Evolutionary conservation across 2,888 invertebrate genomes (phyloP), one percentile per base, ranked within the genome.

Genomic region (Eretmocerus hayati): DNA sequence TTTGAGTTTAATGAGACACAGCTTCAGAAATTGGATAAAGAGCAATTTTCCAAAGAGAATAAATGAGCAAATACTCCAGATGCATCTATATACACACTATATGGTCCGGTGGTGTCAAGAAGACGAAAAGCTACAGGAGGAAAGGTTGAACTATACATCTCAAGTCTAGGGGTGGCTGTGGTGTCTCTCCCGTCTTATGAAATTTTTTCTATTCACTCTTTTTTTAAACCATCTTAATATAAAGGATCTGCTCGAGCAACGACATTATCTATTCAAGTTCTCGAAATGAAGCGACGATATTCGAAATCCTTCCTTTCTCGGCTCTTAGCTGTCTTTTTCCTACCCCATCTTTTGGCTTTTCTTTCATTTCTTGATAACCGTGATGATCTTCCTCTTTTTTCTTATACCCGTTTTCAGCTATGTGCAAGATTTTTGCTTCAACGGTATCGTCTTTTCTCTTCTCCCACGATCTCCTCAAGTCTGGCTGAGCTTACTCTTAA

Each of bases 11-110:
- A 69, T 67, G 69, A 69, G 69, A 68, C 62, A 62, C 64, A 60
- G 61, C 67, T 61, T 58, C 65, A 67, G 67, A 66, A 67, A 69
- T 69, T 68, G 67, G 64, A 69, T 69, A 67, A 70, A 69, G 64
- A 68, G 68, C 65, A 64, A 66, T 67, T 67, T 67, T 63, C 54
- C 61, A 64, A 63, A 62, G 61, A 62, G 55, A 62, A 63, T 63
- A 60, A 66, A 66, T 62, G 62, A 60, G 55, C 55, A 56, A 58
- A 55, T n/a, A n/a, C n/a, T 59, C 55, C 55, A 53, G 56, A 55
- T 49, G 55, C 58, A 56, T 48, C 50, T 31, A n/a, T n/a, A n/a
- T n/a, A n/a, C n/a, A n/a, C n/a, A n/a, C n/a, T n/a, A n/a, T n/a
- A n/a, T n/a, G n/a, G n/a, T n/a, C 44, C 37, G 33, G 22, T 42